Evolutionary conservation across 2,888 invertebrate species (phyloP).

Genomic region (Venusia cambrica): DNA sequence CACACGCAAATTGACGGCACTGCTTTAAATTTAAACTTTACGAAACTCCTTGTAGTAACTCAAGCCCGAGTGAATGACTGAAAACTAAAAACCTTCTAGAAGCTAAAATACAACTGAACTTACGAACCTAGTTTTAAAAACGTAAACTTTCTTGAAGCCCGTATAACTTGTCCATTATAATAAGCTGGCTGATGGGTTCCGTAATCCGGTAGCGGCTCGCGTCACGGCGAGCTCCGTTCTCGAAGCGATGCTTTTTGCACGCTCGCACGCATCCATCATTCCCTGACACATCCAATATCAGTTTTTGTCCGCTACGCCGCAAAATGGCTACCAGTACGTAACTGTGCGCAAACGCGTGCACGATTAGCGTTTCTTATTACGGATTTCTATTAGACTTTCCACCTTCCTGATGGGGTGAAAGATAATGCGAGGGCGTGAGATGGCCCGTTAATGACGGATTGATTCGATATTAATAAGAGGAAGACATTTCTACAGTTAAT

Average conservation of each 20-base stretch:
- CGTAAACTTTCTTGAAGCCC: too few species aligned
- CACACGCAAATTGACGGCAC: too few species aligned
- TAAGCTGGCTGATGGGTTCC: constrained; percentile 10
- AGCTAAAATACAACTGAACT: too few species aligned
- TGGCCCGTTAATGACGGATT: constrained; percentile 70
- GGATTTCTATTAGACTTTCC: constrained; percentile 79
- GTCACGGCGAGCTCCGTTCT: constrained; percentile 66
- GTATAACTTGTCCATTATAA: too few species aligned
- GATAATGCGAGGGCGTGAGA: constrained; percentile 76
- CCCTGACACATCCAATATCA: constrained; percentile 79
- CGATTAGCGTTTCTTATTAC: constrained; percentile 76
- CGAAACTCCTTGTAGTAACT: too few species aligned
- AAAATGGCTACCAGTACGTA: constrained; percentile 57
- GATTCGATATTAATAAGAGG: constrained; percentile 78
- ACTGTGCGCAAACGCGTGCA: constrained; percentile 59
- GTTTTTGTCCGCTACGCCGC: constrained; percentile 63
- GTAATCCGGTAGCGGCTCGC: constrained; percentile 35
- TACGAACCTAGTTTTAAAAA: too few species aligned
- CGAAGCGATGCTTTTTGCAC: constrained; percentile 55
- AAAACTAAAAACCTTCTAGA: too few species aligned
- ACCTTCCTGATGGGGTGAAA: constrained; percentile 76
- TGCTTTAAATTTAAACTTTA: too few species aligned
- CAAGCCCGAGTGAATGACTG: too few species aligned
- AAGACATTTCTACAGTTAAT: constrained; percentile 29
- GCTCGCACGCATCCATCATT: constrained; percentile 70